Evolutionary conservation across 2,113 vertebrate genomes (phyloP), one percentile per base, ranked within the genome.

Genomic region (Leptodactylus fuscus): DNA sequence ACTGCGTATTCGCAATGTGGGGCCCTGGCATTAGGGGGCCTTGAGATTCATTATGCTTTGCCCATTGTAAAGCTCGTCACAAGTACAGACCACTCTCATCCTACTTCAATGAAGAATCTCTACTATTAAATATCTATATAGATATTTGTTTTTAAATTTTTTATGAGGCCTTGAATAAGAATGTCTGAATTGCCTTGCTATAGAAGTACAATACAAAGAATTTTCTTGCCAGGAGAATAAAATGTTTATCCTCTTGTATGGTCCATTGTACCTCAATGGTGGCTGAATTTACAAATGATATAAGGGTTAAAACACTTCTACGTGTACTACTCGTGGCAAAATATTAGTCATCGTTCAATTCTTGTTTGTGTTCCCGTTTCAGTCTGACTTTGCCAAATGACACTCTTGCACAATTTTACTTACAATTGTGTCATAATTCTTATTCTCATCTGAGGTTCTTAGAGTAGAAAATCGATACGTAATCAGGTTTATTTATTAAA

Each of bases 401-500:
- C 65, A 69, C 65, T 69, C 34, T 69, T 36, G 65, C 34, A 0
- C 16, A 69, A 38, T 69, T 69, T 69, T 6, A 22, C 32, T 38
- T 62, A 32, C 62, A 34, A 67, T 67, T 69, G 32, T 38, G 34
- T 69, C 32, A 69, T 69, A 69, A 69, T 69, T 69, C 18, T 69
- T 69, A 36, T 69, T 69, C 29, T 10, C 32, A 38, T 22, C 34
- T 22, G 32, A 38, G 38, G 32, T 11, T 69, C 65, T 38, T 69
- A 69, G 65, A 69, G 29, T 5, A 38, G 34, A 69, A 69, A 69
- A 69, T 69, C 65, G 38, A 69, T 51, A 51, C 29, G 10, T 76
- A 51, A 51, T 76, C 46, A 51, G 74, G 74, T 76, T 60, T 24
- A 62, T 24, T 60, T 80, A 60, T 62, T 27, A 60, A 80, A 38